These are phyloP conservation scores for Gnatocerus cornutus DNA, from an alignment of 2,888 invertebrate genomes.

Conservation along the genomic window DNA sequence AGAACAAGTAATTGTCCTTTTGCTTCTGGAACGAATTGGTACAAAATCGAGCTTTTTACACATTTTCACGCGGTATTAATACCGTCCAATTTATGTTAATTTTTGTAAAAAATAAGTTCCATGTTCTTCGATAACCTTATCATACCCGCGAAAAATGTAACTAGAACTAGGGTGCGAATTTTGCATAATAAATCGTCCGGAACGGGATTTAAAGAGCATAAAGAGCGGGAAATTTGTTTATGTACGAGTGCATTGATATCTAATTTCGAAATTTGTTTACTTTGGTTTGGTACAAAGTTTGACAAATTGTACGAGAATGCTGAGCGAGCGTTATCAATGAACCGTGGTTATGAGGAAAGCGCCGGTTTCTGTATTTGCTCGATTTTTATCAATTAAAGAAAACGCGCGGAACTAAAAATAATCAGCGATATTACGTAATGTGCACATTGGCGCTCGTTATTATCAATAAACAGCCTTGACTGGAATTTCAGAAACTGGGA, in stretches of 20 bases:
- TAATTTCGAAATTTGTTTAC: conserved; percentile 33
- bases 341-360: conserved; percentile 11
- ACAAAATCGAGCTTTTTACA: background rate
- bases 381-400: conserved; percentile 16
- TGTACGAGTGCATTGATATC: conserved; percentile 9
- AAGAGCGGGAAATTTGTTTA: conserved; percentile 20
- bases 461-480: background rate
- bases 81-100: conserved; percentile 1
- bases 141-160: background rate
- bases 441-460: conserved; percentile 31
- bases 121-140: conserved; percentile 1
- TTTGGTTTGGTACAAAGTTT: conserved; percentile 24
- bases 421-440: conserved; percentile 35
- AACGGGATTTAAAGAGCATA: conserved; percentile 24
- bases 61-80: background rate
- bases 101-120: conserved; percentile 1
- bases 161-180: background rate
- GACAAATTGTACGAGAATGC: conserved; percentile 17
- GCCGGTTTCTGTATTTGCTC: conserved; percentile 15
- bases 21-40: background rate
- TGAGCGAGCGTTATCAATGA: conserved; percentile 31
- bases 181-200: conserved; percentile 2
- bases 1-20: background rate
- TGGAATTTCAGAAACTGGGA: no score
- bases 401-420: conserved; percentile 25